Base-by-base conservation (phyloP, 2,113 vertebrate genomes). In the Alexandromys fortis region DNA sequence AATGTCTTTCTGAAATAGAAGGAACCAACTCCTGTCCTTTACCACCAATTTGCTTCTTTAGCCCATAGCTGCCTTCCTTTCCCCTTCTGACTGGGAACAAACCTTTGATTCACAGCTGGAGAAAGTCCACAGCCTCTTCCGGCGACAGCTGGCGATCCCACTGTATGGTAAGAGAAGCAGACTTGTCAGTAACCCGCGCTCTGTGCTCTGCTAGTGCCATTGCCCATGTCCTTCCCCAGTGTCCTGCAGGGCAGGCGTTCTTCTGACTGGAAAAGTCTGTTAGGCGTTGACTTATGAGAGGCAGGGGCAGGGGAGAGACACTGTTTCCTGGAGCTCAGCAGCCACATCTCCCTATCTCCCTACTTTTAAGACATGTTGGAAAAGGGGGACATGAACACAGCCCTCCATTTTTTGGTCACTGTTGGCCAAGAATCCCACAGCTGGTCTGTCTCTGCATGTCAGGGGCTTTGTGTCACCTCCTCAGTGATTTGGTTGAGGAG, bases 131-230 rank as follows among this genome's bases (percentile, higher is more conserved):
- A 98, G 98, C 1, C 99, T 99, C 58, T 99, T 99, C 97, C 98
- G 99, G 91, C 99, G 99, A 93, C 99, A 99, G 98, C 96, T 99
- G 98, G 99, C 99, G 35, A 94, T 99, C 91, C 99, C 99, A 0
- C 98, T 99, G 89, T 98, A 99, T 88, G 99, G 99, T 99, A 98
- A 98, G 99, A 91, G 91, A 42, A 28, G 26, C 67, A 10, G 79
- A 10, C 47, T 5, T 0, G 0, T 67, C 28, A 2, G 19, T 35
- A 88, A 88, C 45, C 28, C 7, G 58, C 45, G 12, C 49, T 87
- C 24, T 0, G 0, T 75, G 76, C 28, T 33, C 42, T 55, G 58
- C 47, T 63, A 42, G 26, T 28, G 72, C 28, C 38, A 4, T 65
- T 24, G 63, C 30, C 65, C 22, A 0, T 28, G 82, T 78, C n/a